Percentiles rank a stretch among this genome's conserved stretches.
Evolutionary conservation across 2,113 vertebrate species (phyloP).

Genomic region (Coturnix japonica): DNA sequence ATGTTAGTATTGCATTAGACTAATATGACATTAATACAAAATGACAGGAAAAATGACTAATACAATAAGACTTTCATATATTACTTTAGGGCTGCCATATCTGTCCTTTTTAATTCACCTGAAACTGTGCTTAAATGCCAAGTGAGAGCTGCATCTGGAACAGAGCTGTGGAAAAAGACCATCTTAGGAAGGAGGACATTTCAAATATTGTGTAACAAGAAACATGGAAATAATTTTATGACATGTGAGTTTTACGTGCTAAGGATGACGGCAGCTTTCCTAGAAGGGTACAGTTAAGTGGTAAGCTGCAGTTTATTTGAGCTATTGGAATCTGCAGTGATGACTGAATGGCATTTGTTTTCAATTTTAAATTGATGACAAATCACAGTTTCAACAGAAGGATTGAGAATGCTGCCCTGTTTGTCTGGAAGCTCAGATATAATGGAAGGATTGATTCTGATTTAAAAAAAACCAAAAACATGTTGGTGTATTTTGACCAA

Average conservation of each 20-base stretch:
- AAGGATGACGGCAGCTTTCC: neutral
- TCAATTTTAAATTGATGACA: neutral
- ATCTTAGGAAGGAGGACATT: neutral
- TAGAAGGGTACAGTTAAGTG: neutral
- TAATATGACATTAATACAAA: conserved; percentile 81
- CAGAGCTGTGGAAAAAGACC: neutral
- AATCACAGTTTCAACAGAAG: neutral
- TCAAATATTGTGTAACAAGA: neutral
- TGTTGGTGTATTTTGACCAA: neutral
- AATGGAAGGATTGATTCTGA: neutral
- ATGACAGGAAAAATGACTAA: conserved; percentile 80
- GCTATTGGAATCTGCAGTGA: neutral
- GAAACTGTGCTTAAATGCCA: conserved; percentile 58
- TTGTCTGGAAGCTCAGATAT: neutral
- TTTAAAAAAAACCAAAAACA: neutral
- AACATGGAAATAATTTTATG: neutral
- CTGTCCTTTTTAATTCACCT: conserved; percentile 78
- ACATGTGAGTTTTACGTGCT: neutral
- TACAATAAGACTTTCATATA: conserved; percentile 77
- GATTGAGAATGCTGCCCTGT: neutral
- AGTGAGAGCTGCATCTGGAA: neutral
- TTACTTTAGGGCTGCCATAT: conserved; percentile 71
- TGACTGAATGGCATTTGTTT: neutral
- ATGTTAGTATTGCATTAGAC: conserved; percentile 79
- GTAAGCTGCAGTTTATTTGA: neutral